These are phyloP conservation scores for Lasioglossum lativentre DNA, from an alignment of 2,888 invertebrate species.

Conservation along the genomic window DNA sequence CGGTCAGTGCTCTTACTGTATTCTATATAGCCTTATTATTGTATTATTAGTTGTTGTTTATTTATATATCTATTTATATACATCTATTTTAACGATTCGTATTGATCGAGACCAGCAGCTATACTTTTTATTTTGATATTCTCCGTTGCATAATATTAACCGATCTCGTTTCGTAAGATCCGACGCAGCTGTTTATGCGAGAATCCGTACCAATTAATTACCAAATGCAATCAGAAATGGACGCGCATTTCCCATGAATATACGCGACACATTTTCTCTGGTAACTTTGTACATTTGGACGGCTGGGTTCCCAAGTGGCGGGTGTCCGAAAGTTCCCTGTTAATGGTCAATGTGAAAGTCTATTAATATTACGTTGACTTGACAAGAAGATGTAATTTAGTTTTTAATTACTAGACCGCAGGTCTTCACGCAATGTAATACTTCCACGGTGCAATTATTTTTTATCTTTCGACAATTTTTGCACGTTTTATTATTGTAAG, in stretches of 20 bases:
- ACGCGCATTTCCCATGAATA: slow-evolving; percentile 30
- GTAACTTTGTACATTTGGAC: slow-evolving; percentile 18
- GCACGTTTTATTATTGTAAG: background rate
- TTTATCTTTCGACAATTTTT: background rate
- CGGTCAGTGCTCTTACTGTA: slow-evolving; percentile 36
- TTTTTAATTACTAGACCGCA: background rate
- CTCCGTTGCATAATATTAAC: slow-evolving; percentile 45
- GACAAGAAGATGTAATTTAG: background rate
- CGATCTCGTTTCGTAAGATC: slow-evolving; percentile 38
- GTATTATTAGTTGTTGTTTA: slow-evolving; percentile 56
- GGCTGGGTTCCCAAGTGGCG: background rate
- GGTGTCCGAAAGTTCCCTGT: background rate
- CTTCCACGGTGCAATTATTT: background rate
- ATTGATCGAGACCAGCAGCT: slow-evolving; percentile 28
- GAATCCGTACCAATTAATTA: slow-evolving; percentile 14
- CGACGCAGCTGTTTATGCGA: slow-evolving; percentile 12
- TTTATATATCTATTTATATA: slow-evolving; percentile 42
- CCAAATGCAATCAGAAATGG: slow-evolving; percentile 16
- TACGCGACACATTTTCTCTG: slow-evolving; percentile 14
- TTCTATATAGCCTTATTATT: slow-evolving; percentile 34
- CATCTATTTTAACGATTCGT: slow-evolving; percentile 37
- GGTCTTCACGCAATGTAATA: background rate
- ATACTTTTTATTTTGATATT: slow-evolving; percentile 45
- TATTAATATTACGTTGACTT: background rate
- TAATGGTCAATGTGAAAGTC: background rate